These are phyloP conservation scores for Kryptopterus vitreolus DNA, from an alignment of 2,797 vertebrate genomes.

Conservation along the genomic window DNA sequence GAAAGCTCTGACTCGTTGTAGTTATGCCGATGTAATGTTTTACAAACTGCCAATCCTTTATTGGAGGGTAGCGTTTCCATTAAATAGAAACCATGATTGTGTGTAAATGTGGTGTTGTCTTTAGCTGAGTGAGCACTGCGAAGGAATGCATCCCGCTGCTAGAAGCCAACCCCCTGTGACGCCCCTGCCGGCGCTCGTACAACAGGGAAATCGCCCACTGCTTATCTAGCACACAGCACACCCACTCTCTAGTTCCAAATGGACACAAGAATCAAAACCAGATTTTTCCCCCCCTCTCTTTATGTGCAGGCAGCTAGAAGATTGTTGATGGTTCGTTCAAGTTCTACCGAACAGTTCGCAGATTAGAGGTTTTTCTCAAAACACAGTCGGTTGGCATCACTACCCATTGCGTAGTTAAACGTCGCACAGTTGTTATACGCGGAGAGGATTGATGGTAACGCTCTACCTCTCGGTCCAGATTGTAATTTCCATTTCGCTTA, in stretches of 20 bases:
- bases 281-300: neutral
- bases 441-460: neutral
- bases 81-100: neutral
- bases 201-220: neutral
- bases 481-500: constrained; percentile 5
- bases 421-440: neutral
- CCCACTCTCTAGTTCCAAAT: neutral
- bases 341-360: neutral
- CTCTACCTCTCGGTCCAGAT: neutral
- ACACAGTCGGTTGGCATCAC: constrained; percentile 15
- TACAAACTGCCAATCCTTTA: neutral
- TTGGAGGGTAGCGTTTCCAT: neutral
- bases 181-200: neutral
- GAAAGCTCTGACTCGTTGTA: neutral
- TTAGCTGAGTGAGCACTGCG: neutral
- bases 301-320: neutral
- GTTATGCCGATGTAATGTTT: neutral
- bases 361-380: constrained; percentile 13
- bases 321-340: neutral
- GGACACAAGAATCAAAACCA: constrained; percentile 3
- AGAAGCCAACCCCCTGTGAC: neutral
- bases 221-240: neutral
- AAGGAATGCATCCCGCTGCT: neutral
- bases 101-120: neutral
- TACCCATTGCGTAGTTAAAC: neutral